phyloP scores from a whole-genome alignment of 2,113 vertebrate genomes.

The human (Homo sapiens) region DNA sequence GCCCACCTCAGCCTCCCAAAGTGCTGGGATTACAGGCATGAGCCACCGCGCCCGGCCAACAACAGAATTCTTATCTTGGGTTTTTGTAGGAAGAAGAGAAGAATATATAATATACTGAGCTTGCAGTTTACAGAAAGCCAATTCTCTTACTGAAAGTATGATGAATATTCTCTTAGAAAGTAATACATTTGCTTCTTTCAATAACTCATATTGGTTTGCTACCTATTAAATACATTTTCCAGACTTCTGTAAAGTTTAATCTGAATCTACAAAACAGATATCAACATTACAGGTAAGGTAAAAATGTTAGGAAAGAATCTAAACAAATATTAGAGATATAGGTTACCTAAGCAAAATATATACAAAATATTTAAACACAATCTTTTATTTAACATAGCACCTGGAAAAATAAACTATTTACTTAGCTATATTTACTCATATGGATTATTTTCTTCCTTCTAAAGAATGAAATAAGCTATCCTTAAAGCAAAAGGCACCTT shows the following conservation, averaged over 20 bases:
- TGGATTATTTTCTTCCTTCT: conserved; percentile 56
- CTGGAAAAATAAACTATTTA: conserved; percentile 59
- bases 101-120: not conserved
- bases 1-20: too few relatives aligned
- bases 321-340: conserved; percentile 52
- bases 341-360: conserved; percentile 52
- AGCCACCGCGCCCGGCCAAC: too few relatives aligned
- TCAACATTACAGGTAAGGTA: conserved; percentile 40
- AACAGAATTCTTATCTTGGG: conserved; percentile 28
- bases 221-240: conserved; percentile 41
- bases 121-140: conserved; percentile 42
- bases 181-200: conserved; percentile 49
- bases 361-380: conserved; percentile 59
- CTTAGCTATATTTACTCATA: conserved; percentile 59
- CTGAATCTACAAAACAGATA: conserved; percentile 57
- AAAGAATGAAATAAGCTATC: conserved; percentile 71
- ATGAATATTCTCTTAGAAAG: conserved; percentile 54
- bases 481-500: conserved; percentile 78
- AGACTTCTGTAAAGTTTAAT: conserved; percentile 51
- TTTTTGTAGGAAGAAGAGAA: conserved; percentile 19
- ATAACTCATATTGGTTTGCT: conserved; percentile 14
- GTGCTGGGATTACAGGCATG: too few relatives aligned
- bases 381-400: conserved; percentile 63
- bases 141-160: conserved; percentile 48
- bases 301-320: conserved; percentile 50